Base-by-base conservation (phyloP, 2,113 vertebrate species). In the Talpa occidentalis region DNA sequence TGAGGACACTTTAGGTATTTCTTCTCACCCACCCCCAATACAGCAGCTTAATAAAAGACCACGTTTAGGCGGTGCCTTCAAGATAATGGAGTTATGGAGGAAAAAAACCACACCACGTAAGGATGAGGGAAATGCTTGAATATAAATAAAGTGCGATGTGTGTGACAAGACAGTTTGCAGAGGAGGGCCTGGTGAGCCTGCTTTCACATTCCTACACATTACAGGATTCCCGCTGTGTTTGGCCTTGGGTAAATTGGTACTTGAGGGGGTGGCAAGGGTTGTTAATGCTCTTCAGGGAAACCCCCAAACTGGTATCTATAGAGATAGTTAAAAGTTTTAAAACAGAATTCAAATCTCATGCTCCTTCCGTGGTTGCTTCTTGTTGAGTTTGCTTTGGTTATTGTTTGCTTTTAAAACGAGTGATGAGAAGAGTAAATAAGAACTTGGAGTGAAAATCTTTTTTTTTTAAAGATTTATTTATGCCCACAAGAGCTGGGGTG, bases 321-420 rank as follows among this genome's bases (percentile, higher is more conserved):
- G 32, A 77, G 66, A 79, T 28, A 47, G n/a, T 59, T 84, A 60
- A 93, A 67, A 91, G 6, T 59, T 69, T 88, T 90, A 70, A 72
- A n/a, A 52, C n/a, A 10, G 28, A 28, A 78, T 86, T 95, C 59
- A 88, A 28, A 79, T 44, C 9, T 89, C 30, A 52, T 15, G 17
- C 47, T 69, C 10, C 24, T 52, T 59, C 21, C 26, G 30, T 54
- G 37, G 82, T 37, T 73, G 16, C 73, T 37, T 49, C 30, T 76
- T 73, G 42, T 52, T 42, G 83, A 44, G 21, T 56, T 88, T 66
- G 35, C 88, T 81, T 88, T 62, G 54, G 7, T 56, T 80, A n/a
- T 47, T 52, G 47, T 64, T 87, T 86, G 49, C 64, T 67, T 90
- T 93, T 81, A 81, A 82, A 77, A 35, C 80, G 77, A 72, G 44